Evolutionary conservation across 2,888 invertebrate species (phyloP).

Genomic region (Rutpela maculata): DNA sequence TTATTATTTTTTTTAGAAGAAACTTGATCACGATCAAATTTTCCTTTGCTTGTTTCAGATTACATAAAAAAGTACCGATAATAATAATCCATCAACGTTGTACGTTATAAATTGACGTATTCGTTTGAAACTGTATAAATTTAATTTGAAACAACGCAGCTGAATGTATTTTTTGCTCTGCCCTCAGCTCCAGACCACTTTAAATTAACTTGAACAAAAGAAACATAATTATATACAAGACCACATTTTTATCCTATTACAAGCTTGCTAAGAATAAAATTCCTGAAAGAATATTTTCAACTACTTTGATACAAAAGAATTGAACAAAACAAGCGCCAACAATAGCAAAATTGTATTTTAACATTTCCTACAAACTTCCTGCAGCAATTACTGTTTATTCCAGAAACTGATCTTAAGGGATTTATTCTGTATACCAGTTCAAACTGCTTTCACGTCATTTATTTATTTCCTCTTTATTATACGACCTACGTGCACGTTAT

Average conservation of each 20-base stretch:
- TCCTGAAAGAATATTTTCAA: slow-evolving; percentile 10
- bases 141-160: background rate
- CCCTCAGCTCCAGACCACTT: background rate
- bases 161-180: background rate
- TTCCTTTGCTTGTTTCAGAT: too few species aligned
- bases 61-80: too few species aligned
- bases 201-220: slow-evolving; percentile 4
- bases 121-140: background rate
- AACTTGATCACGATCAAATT: too few species aligned
- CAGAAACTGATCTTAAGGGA: slow-evolving; percentile 56
- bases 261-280: slow-evolving; percentile 5
- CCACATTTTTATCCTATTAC: slow-evolving; percentile 24
- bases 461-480: slow-evolving; percentile 48
- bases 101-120: background rate
- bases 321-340: slow-evolving; percentile 52
- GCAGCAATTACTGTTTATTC: slow-evolving; percentile 58
- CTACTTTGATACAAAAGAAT: slow-evolving; percentile 47
- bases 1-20: too few species aligned
- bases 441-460: slow-evolving; percentile 52
- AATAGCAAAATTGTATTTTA: slow-evolving; percentile 57
- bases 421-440: slow-evolving; percentile 51
- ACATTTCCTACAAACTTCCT: slow-evolving; percentile 58
- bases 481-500: slow-evolving; percentile 34
- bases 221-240: background rate
- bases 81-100: too few species aligned